Evolutionary conservation across 2,113 vertebrate species (phyloP), one percentile per base, ranked within the genome.

Genomic region (Callipepla squamata): DNA sequence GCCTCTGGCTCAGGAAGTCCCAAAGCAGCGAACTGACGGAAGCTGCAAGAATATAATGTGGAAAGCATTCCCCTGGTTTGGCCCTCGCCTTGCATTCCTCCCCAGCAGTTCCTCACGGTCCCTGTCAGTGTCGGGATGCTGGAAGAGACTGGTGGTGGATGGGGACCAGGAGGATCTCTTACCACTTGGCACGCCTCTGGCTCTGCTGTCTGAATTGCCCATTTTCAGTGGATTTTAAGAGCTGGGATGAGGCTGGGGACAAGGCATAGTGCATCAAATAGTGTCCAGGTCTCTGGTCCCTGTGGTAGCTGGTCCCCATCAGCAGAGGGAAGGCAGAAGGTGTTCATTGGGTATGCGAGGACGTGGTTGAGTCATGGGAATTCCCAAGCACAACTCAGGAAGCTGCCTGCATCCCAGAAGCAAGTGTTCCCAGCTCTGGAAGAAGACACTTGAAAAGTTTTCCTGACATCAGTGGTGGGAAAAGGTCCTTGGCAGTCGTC

Each of bases 1-100:
- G 90, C 85, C 93, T 90, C 92, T 72, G 85, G 82, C 88, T 95
- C 85, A 67, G 93, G 93, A 96, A 94, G 92, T 86, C 55, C 93
- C 13, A 2, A 83, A 87, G 88, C 92, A 95, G 82, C 92, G 82
- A 93, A 94, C 86, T 92, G 93, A 85, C 55, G 90, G 94, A 96
- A 96, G 87, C 47, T 0, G 63, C 38, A 82, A 21, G 76, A 91
- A 93, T 80, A 87, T 83, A 66, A 91, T 80, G 85, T 93, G 93
- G 87, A 95, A 96, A 96, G 90, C 90, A 91, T 93, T 95, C 61
- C 79, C 74, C 68, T 45, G 62, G 45, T 82, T 85, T 93, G 94
- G 93, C 87, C 79, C 58, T 85, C 0, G 0, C 50, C 75, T 69
- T 6, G 17, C 92, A 93, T 95, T 95, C 96, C 82, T 95, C 75